Base-by-base conservation (phyloP, 2,888 invertebrate genomes). In the Eupithecia subumbrata region DNA sequence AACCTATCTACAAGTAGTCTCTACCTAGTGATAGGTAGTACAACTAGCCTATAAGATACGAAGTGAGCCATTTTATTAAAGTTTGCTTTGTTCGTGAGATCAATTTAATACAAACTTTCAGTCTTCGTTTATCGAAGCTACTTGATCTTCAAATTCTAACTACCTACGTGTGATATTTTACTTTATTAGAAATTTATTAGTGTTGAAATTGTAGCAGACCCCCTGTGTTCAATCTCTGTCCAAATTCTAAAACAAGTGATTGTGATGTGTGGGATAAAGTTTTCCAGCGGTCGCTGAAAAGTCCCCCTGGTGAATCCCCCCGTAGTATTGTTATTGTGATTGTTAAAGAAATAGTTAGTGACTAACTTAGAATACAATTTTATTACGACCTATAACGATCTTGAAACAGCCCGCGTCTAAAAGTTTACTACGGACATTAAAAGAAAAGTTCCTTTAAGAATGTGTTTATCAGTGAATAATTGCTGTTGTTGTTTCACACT, bases 401-500 rank as follows among this genome's bases (percentile, higher is more conserved):
- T 18, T 34, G 8, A 16, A 34, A 12, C 18, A 64, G 0, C 2
- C 9, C 30, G 2, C 34, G 25, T 40, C 9, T 40, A 52, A n/a
- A n/a, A 56, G 52, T 22, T 56, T 22, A 11, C 11, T 52, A 11
- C 18, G 18, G 34, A 16, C 4, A 64, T 63, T 63, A 12, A 25
- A 18, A 30, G 2, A 52, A 11, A 22, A 60, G 22, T 25, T 18
- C 34, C 16, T 18, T 18, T 34, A 4, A 81, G 71, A 74, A 89
- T 89, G 89, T 89, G 89, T 78, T 71, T 87, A 8, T 79, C 79
- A 4, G 78, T 89, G 43, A 86, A 85, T 8, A 83, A 85, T 64
- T 91, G 87, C 71, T 89, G 88, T 43, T 87, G 84, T 74, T 91
- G 89, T 71, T 74, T 91, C 52, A 85, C 83, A 56, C 80, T 91